Percentiles rank a stretch among this genome's conserved stretches.
These are phyloP conservation scores for Meta bourneti DNA, from an alignment of 2,888 invertebrate genomes.

Conservation along the genomic window DNA sequence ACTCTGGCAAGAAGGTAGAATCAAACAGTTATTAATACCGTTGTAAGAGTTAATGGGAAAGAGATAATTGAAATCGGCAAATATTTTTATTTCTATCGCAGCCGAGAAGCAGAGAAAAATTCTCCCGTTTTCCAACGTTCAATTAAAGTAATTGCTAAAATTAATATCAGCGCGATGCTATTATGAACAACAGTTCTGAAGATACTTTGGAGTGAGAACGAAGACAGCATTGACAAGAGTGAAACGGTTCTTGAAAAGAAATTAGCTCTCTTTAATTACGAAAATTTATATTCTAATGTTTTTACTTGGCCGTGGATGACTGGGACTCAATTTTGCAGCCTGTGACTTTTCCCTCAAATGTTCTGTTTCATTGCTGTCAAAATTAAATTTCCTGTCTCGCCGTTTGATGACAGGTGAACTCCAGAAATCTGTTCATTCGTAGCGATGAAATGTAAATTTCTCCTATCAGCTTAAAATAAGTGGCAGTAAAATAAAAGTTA, in stretches of 20 bases:
- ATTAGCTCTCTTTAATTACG: slow-evolving; percentile 46
- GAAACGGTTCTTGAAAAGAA: slow-evolving; percentile 16
- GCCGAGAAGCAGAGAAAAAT: slow-evolving; percentile 14
- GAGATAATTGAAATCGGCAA: slow-evolving; percentile 62
- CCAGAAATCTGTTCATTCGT: too few species aligned
- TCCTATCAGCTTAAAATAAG: too few species aligned
- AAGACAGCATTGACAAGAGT: slow-evolving; percentile 9
- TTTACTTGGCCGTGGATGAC: slow-evolving; percentile 26
- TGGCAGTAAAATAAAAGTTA: too few species aligned
- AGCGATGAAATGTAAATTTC: too few species aligned
- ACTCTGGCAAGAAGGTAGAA: neutral
- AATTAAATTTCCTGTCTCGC: neutral
- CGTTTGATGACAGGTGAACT: too few species aligned
- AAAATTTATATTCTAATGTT: slow-evolving; percentile 50
- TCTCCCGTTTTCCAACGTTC: slow-evolving; percentile 41
- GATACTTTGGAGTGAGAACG: neutral
- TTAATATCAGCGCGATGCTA: slow-evolving; percentile 51
- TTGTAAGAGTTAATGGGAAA: slow-evolving; percentile 32
- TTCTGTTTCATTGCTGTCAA: neutral
- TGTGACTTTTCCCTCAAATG: neutral
- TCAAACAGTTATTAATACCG: slow-evolving; percentile 49
- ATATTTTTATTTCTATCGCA: slow-evolving; percentile 29
- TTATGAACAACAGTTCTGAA: neutral
- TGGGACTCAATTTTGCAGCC: neutral
- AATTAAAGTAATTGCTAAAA: slow-evolving; percentile 71